Evolutionary conservation across 2,888 invertebrate species (phyloP), one percentile per base, ranked within the genome.

Genomic region (Kryphioiulus occultus): DNA sequence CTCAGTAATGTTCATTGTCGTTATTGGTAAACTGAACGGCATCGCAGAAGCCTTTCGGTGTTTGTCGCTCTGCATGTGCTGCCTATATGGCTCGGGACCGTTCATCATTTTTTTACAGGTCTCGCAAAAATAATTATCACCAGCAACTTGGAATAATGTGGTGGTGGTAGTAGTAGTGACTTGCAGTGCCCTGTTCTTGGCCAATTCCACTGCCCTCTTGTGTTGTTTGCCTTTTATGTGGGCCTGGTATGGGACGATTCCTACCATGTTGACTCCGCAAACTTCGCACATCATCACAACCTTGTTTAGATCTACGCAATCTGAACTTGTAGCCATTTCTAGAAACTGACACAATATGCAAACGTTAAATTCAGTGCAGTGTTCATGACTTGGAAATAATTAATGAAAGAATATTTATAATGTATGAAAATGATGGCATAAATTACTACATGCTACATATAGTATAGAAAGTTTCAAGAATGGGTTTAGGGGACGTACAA

Each of bases 21-120:
- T 68, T 68, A 3, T 19, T 12, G 84, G 15, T 26, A 30, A 1
- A 3, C 19, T 10, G 17, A 19, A 15, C 2, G 83, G 0, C 17
- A 1, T 17, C 17, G 2, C 35, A 35, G 35, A n/a, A 35, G 47
- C 59, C 86, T 86, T 86, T 17, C 68, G 19, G 59, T 86, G 86
- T 68, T 86, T 86, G 30, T 30, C 59, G 22, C 86, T 78, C 10
- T 59, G 39, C 2, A 30, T 32, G 42, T 86, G 86, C 26, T 86
- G 86, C 10, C 30, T 26, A 26, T 30, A 86, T 35, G 59, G 86
- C 68, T 68, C 59, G 22, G 30, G 53, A 0, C 86, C 86, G 0
- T 32, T 68, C 32, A 42, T 86, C 10, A 19, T 5, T 22, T 59
- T 78, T 0, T 19, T 26, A 22, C 86, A 86, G 19, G 78, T n/a